phyloP scores from a whole-genome alignment of 2,888 invertebrate species.

The Blera fallax region DNA sequence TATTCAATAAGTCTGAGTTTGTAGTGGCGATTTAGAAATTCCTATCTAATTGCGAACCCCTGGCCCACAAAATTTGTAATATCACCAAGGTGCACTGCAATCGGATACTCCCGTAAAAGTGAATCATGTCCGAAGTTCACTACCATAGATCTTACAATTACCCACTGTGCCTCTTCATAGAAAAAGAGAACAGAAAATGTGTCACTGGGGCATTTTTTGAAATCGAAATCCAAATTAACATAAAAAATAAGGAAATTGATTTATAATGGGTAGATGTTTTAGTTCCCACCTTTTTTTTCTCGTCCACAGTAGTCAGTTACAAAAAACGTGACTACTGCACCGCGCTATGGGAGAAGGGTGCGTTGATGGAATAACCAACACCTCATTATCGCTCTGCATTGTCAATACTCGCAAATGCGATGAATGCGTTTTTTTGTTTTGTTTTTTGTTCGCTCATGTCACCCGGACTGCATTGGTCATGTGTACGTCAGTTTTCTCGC shows the following conservation, averaged over 20 bases:
- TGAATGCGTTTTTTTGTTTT: constrained; percentile 48
- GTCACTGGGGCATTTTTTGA: constrained; percentile 71
- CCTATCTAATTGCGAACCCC: too few species aligned
- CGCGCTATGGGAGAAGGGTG: constrained; percentile 43
- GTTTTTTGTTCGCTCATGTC: constrained; percentile 9
- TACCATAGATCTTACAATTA: neutral
- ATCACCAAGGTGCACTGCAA: neutral
- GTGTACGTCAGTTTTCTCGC: constrained; percentile 47
- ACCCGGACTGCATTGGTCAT: constrained; percentile 50
- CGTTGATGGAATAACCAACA: constrained; percentile 67
- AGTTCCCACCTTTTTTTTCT: constrained; percentile 67
- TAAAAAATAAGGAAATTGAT: constrained; percentile 71
- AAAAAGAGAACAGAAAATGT: constrained; percentile 46
- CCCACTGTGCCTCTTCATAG: neutral
- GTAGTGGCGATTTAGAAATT: too few species aligned
- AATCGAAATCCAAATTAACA: constrained; percentile 71
- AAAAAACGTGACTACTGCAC: constrained; percentile 64
- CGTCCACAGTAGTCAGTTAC: constrained; percentile 28
- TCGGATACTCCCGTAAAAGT: constrained; percentile 16
- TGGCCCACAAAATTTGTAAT: neutral
- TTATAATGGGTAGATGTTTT: constrained; percentile 67
- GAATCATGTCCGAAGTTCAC: constrained; percentile 7
- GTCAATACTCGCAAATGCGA: constrained; percentile 12
- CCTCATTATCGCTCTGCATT: constrained; percentile 55
- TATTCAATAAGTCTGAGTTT: too few species aligned